These are phyloP conservation scores for Ceratotherium simum DNA, from an alignment of 2,113 vertebrate genomes.

Conservation along the genomic window DNA sequence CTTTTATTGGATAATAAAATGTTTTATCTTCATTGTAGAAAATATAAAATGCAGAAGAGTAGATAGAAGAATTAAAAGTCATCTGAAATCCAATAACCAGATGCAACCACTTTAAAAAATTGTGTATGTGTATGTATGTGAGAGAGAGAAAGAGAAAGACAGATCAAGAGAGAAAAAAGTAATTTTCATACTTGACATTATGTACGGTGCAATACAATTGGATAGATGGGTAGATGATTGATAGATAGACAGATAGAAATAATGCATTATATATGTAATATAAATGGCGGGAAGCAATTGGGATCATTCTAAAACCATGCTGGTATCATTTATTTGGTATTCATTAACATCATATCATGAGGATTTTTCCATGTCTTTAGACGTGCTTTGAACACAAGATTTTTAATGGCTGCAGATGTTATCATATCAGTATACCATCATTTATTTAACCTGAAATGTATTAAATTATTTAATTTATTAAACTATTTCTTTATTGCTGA, in stretches of 20 bases:
- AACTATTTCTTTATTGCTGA: background rate
- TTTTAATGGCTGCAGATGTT: background rate
- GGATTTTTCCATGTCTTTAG: background rate
- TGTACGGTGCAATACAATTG: background rate
- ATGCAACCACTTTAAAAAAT: background rate
- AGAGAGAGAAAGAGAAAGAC: background rate
- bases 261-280: background rate
- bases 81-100: background rate
- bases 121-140: background rate
- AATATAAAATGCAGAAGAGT: constrained; percentile 33
- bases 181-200: background rate
- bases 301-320: background rate
- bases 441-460: background rate
- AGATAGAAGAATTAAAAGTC: constrained; percentile 33
- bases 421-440: background rate
- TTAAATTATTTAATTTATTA: background rate
- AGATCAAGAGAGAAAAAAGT: background rate
- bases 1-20: constrained; percentile 44
- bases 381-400: background rate
- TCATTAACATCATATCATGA: background rate
- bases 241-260: background rate
- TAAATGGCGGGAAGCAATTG: background rate
- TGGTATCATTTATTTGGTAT: background rate
- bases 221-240: background rate
- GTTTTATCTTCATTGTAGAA: constrained; percentile 21